phyloP scores from a whole-genome alignment of 2,797 vertebrate species.

The Hippocampus kuda region DNA sequence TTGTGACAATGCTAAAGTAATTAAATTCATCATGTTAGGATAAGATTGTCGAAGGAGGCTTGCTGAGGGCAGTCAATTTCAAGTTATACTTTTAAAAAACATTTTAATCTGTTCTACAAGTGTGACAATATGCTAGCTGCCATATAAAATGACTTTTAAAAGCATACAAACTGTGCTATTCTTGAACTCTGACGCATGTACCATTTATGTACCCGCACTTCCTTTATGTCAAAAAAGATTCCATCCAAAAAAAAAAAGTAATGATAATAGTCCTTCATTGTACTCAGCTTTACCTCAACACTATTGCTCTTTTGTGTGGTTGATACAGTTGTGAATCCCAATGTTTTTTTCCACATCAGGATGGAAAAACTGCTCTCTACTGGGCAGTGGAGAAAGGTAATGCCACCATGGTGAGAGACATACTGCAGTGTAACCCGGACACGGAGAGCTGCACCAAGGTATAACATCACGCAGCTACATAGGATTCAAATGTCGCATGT shows the following conservation, averaged over 20 bases:
- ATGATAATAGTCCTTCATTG: no score
- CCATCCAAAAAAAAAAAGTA: no score
- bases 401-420: slow-evolving; percentile 91
- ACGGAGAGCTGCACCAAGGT: slow-evolving; percentile 96
- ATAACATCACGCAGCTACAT: slow-evolving; percentile 14
- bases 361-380: slow-evolving; percentile 94
- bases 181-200: not conserved
- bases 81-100: not conserved
- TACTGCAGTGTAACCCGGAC: slow-evolving; percentile 94
- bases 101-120: no score
- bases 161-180: not conserved
- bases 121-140: not conserved
- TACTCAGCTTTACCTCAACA: not conserved
- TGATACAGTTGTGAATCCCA: not conserved
- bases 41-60: not conserved
- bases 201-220: not conserved
- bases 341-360: slow-evolving; percentile 57
- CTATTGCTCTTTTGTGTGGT: not conserved
- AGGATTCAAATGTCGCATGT: not conserved
- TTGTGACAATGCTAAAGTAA: not conserved
- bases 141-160: not conserved
- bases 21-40: no score
- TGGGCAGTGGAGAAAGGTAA: slow-evolving; percentile 99
- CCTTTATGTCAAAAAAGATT: not conserved
- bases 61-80: not conserved